Base-by-base conservation (phyloP, 2,888 invertebrate species). In the Volucella inanis region DNA sequence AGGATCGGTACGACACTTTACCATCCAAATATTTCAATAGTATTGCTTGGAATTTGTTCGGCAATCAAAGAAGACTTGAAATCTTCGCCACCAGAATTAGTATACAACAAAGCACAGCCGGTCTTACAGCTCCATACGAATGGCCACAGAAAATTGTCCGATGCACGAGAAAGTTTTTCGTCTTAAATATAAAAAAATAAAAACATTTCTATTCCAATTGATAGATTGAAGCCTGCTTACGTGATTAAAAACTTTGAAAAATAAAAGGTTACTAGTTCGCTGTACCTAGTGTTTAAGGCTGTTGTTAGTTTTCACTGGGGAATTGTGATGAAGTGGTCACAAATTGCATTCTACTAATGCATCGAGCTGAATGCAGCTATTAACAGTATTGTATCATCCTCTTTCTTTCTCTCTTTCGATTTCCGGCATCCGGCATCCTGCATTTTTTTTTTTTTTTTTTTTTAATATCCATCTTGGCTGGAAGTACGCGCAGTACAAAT, bases 1-100 rank as follows among this genome's bases (percentile, higher is more conserved):
- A n/a, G n/a, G n/a, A n/a, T n/a, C n/a, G n/a, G n/a, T n/a, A n/a
- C n/a, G n/a, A n/a, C n/a, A n/a, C n/a, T n/a, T n/a, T n/a, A n/a
- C n/a, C n/a, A 62, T 49, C 54, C 75, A 18, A 54, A 72, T 41
- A 57, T 81, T 18, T 67, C 78, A 10, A 54, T 77, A 22, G 22
- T 81, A 2, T 64, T 79, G 9, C 38, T 84, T 0, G 87, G 81
- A 8, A 75, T 87, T 12, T 31, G 80, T 18, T 31, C 57, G 1
- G 76, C 80, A 10, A 15, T 67, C 18, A 80, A 80, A 64, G 61
- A 78, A 11, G 72, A 78, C 31, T 9, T 74, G 12, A 55, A 67
- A 10, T 55, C 57, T 14, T 83, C 83, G 1, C 43, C 76, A 9
- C 67, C 76, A 41, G 76, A 85, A 50, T 1, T 59, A 0, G 59